These are phyloP conservation scores for Tachuris rubrigastra DNA, from an alignment of 2,113 vertebrate genomes.

Conservation along the genomic window DNA sequence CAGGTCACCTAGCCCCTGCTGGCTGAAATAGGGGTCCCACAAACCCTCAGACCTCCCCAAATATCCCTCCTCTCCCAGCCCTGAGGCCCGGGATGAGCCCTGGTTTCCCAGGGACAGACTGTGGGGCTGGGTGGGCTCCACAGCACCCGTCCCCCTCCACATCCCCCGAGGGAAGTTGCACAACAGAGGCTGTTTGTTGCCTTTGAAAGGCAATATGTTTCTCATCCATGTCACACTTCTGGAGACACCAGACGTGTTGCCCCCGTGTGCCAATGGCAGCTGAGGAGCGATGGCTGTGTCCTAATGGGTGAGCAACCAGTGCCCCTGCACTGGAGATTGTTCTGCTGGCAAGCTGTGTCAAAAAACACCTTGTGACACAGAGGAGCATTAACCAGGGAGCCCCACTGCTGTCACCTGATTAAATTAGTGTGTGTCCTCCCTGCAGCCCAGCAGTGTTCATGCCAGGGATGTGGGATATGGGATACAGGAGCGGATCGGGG, in stretches of 20 bases:
- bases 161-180: accelerated
- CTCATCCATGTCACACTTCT: neutral
- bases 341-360: neutral
- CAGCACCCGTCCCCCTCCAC: accelerated
- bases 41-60: neutral
- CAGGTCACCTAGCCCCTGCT: neutral
- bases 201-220: neutral
- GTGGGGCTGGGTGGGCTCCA: accelerated
- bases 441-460: neutral
- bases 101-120: accelerated
- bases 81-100: neutral
- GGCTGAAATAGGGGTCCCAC: too few species aligned
- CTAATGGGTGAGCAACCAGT: conserved; percentile 9
- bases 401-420: conserved; percentile 26
- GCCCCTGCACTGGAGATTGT: conserved; percentile 9
- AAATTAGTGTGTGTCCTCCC: neutral
- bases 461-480: accelerated
- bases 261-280: neutral
- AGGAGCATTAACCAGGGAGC: neutral
- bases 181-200: neutral
- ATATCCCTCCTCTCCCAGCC: accelerated
- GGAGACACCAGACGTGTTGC: neutral
- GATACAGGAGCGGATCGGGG: neutral
- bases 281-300: conserved; percentile 1
- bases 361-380: conserved; percentile 29